Evolutionary conservation across 2,113 vertebrate genomes (phyloP).

Genomic region (Herpetotheres cachinnans): DNA sequence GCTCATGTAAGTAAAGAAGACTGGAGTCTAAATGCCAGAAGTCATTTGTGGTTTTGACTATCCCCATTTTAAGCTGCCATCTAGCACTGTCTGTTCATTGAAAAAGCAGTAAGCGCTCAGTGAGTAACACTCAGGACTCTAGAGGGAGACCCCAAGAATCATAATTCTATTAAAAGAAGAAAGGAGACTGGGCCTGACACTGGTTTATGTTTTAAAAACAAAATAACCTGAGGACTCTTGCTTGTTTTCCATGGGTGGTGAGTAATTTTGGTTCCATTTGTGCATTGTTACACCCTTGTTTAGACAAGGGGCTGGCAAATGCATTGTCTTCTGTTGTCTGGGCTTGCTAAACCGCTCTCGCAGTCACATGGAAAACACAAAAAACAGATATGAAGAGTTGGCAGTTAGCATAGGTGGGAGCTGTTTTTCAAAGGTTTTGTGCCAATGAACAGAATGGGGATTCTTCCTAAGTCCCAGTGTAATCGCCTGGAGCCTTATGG

Average conservation of each 20-base stretch:
- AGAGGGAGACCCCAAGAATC: background rate
- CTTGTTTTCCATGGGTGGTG: background rate
- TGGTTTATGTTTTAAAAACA: background rate
- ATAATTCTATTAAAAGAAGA: background rate
- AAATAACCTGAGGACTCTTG: background rate
- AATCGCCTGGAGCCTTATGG: background rate
- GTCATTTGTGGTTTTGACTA: background rate
- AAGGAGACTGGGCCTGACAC: background rate
- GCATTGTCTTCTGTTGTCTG: background rate
- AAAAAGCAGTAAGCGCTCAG: background rate
- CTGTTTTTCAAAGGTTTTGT: background rate
- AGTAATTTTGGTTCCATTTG: background rate
- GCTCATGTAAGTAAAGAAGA: background rate
- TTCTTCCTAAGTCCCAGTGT: background rate
- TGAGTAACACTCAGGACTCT: background rate
- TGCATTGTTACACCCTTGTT: background rate
- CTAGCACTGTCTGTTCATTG: background rate
- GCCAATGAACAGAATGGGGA: background rate
- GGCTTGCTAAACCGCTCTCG: background rate
- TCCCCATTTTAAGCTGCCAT: background rate
- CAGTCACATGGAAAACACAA: background rate
- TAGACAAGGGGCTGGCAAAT: background rate
- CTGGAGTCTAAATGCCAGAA: background rate
- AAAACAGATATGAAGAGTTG: background rate
- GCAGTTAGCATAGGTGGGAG: background rate